Evolutionary conservation across 2,113 vertebrate species (phyloP).

Genomic region (Tonatia bakeri): DNA sequence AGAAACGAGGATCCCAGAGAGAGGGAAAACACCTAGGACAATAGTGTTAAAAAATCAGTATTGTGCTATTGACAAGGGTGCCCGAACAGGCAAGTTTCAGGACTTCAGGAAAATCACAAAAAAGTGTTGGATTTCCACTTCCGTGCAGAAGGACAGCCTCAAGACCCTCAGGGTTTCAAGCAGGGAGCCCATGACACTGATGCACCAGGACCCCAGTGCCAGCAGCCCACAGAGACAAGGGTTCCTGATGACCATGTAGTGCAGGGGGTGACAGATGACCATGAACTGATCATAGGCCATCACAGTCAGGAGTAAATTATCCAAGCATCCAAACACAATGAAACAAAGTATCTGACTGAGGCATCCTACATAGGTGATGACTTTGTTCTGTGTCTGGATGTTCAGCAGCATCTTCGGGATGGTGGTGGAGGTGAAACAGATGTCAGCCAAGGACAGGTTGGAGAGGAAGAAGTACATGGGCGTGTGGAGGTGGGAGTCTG

Average conservation of each 20-base stretch:
- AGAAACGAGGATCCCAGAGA: conserved; percentile 29
- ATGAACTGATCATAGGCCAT: conserved; percentile 34
- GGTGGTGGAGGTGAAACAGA: too few relatives aligned
- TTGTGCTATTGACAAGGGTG: neutral
- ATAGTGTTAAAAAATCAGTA: neutral
- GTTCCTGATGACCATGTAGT: neutral
- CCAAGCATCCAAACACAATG: conserved; percentile 30
- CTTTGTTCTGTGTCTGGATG: neutral
- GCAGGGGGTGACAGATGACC: conserved; percentile 35
- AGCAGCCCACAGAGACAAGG: neutral
- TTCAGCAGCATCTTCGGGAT: neutral
- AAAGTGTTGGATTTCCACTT: neutral
- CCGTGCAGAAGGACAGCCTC: conserved; percentile 27
- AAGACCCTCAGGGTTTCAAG: neutral
- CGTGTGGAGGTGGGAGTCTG: too few relatives aligned
- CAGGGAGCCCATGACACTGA: conserved; percentile 22
- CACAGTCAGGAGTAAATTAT: neutral
- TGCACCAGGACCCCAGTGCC: neutral
- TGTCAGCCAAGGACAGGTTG: too few relatives aligned
- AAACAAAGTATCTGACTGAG: conserved; percentile 32
- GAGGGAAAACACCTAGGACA: neutral
- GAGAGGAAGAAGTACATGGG: too few relatives aligned
- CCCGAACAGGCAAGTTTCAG: conserved; percentile 34
- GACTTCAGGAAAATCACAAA: conserved; percentile 43
- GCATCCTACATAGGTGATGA: neutral